Evolutionary conservation across 2,113 vertebrate species (phyloP).

Genomic region (Anas platyrhynchos): DNA sequence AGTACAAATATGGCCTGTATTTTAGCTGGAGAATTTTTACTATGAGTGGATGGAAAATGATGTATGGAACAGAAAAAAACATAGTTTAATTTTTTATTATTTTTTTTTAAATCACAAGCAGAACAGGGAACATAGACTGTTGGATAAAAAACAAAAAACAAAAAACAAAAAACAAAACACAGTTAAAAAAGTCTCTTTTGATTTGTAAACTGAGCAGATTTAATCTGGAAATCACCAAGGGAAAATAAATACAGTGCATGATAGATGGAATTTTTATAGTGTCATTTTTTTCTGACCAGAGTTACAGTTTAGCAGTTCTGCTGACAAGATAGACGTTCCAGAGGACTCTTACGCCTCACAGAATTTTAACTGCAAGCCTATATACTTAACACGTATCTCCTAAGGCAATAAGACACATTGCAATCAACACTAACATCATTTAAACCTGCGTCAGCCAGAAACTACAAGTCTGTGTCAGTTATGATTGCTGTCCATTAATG

Average conservation of each 20-base stretch:
- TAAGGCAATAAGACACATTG: constrained; percentile 21
- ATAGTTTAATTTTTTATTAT: background rate
- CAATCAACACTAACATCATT: constrained; percentile 59
- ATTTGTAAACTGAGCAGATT: constrained; percentile 62
- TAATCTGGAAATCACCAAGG: constrained; percentile 60
- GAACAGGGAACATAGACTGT: background rate
- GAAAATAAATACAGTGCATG: constrained; percentile 60
- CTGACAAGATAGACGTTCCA: constrained; percentile 52
- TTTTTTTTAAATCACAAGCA: background rate
- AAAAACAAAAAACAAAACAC: constrained; percentile 53
- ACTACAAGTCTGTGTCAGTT: background rate
- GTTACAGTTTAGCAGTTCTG: constrained; percentile 46
- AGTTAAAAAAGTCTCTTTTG: constrained; percentile 31
- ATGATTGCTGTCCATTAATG: constrained; percentile 18
- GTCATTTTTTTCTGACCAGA: constrained; percentile 56
- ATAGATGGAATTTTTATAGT: constrained; percentile 65
- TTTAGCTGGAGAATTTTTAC: constrained; percentile 34
- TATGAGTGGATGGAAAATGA: constrained; percentile 13
- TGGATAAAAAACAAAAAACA: constrained; percentile 38
- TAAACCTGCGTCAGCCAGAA: constrained; percentile 34
- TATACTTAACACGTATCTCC: constrained; percentile 41
- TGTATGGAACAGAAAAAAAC: constrained; percentile 15
- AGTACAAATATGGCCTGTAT: constrained; percentile 11
- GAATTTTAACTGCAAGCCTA: constrained; percentile 52
- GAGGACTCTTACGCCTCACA: background rate